Evolutionary conservation across 2,113 vertebrate genomes (phyloP), one percentile per base, ranked within the genome.

Genomic region (Elgaria multicarinata): DNA sequence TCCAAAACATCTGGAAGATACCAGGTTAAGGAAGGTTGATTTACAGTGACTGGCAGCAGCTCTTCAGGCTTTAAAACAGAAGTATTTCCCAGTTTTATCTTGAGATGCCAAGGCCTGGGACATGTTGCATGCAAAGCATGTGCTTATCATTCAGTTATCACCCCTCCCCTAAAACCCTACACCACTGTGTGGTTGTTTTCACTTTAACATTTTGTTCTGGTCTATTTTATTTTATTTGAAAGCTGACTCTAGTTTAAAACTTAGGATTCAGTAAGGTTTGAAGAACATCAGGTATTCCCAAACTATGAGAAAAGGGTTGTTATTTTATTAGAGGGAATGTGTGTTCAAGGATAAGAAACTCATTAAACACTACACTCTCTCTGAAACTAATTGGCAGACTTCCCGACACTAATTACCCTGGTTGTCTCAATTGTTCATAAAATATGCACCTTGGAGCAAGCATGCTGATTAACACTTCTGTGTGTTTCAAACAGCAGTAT

Each of bases 371-470:
- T 44, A 76, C 44, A 67, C n/a, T 33, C 24, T 76, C 50, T 58
- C 66, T 83, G 36, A 42, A 89, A 28, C 24, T 33, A 89, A 39
- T 7, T 89, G 88, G 72, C 82, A 42, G 74, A 3, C n/a, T 39
- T 69, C 58, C 72, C 28, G 12, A 39, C 24, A 16, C 81, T 89
- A 89, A 89, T 89, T 89, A 66, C 4, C 44, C 18, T 9, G 44
- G 33, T 53, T 53, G n/a, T 24, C 55, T 76, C 71, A 76, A 36
- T 77, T 53, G 33, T 84, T 78, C 13, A 67, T 16, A n/a, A 84
- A 89, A 77, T 9, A 69, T 10, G 69, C 31, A 53, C 62, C 88
- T 89, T 67, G 18, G 14, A 89, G 88, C 62, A 88, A 81, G 13
- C 1, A 36, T 42, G 13, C 20, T 28, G 36, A 24, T 77, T 44